Evolutionary conservation across 1,140 invertebrate species (phyloP).

Genomic region (Apis florea): DNA sequence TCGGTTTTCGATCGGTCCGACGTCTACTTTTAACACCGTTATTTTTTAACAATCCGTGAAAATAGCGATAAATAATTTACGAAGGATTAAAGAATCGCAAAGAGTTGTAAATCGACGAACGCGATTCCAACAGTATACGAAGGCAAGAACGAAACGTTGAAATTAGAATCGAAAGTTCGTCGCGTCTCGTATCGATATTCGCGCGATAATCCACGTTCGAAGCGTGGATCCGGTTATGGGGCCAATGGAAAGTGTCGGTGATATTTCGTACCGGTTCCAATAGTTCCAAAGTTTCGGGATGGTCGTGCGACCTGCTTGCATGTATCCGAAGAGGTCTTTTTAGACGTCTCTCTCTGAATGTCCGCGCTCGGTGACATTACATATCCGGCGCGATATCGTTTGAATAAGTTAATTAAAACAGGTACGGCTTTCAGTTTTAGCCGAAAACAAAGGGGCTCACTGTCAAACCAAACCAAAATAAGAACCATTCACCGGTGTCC

Average conservation of each 20-base stretch:
- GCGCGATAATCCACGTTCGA: background rate
- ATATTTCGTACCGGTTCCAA: constrained; percentile 18
- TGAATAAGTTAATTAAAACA: constrained; percentile 80
- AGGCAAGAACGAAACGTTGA: too few species aligned
- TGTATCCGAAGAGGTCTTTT: constrained; percentile 65
- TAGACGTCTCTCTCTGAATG: constrained; percentile 61
- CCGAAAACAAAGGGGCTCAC: constrained; percentile 71
- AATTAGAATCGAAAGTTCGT: too few species aligned
- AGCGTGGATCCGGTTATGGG: background rate
- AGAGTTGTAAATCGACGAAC: too few species aligned
- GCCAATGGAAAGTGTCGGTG: constrained; percentile 49
- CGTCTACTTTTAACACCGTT: background rate
- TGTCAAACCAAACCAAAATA: constrained; percentile 78
- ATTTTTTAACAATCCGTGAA: too few species aligned
- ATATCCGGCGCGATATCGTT: constrained; percentile 72
- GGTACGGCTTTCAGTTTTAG: constrained; percentile 70
- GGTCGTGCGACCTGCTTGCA: constrained; percentile 54
- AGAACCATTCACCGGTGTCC: constrained; percentile 67
- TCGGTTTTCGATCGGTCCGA: constrained; percentile 9
- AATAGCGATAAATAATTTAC: too few species aligned
- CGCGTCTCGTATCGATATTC: too few species aligned
- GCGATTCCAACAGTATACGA: too few species aligned
- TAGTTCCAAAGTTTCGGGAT: constrained; percentile 27
- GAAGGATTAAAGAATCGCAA: too few species aligned
- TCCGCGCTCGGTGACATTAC: constrained; percentile 69